A percentile compares a stretch with the other conserved stretches of the same genome.
These are phyloP conservation scores for Megastigmus dorsalis DNA, from an alignment of 2,888 invertebrate species.

Conservation along the genomic window DNA sequence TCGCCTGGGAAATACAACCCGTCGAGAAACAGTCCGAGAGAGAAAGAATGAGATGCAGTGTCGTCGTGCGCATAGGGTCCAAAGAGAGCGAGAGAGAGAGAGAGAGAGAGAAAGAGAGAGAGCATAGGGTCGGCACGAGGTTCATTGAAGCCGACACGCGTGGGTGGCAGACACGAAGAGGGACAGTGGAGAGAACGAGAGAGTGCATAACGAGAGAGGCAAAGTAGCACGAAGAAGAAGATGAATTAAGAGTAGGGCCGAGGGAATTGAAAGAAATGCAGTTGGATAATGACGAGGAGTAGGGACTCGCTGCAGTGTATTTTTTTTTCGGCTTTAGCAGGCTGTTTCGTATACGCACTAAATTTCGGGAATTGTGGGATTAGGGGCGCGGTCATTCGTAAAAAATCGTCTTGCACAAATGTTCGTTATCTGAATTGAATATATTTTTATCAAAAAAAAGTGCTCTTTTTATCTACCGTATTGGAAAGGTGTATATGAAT, in stretches of 20 bases:
- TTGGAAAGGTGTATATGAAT: no score
- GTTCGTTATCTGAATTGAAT: no score
- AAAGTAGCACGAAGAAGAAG: neutral
- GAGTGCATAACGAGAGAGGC: neutral
- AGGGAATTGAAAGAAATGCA: neutral
- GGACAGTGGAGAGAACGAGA: neutral
- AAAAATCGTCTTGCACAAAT: no score
- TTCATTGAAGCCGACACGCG: neutral
- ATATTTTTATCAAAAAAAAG: no score
- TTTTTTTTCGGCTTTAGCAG: constrained; percentile 11
- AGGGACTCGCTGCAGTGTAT: neutral
- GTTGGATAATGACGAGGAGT: constrained; percentile 5
- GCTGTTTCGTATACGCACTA: no score
- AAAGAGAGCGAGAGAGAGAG: constrained; percentile 25
- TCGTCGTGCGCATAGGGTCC: no score
- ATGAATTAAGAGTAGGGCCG: constrained; percentile 14
- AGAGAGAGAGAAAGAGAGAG: constrained; percentile 47
- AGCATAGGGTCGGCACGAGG: neutral
- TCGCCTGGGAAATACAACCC: neutral
- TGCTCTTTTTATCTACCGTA: no score
- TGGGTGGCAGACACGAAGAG: neutral
- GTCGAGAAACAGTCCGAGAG: constrained; percentile 2
- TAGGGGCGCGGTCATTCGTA: no score
- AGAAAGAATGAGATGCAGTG: constrained; percentile 41
- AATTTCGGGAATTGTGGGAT: no score